Conservation (phyloP, 2,113 vertebrate genomes). For the Acinonyx jubatus region DNA sequence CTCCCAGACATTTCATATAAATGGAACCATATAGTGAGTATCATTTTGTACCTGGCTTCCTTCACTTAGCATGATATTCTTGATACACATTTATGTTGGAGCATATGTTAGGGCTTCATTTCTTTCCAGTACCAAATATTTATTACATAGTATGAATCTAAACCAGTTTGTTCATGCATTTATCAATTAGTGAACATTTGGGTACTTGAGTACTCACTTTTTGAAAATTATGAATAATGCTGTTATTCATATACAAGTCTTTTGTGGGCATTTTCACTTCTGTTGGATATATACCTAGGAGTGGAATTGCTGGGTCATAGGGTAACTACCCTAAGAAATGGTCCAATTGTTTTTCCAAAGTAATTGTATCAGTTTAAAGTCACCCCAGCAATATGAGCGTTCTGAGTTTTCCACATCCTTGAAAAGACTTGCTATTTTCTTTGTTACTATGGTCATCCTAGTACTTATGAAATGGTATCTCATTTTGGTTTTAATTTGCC, state of each 20-base stretch:
- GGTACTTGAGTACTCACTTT: not conserved
- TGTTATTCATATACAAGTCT: not conserved
- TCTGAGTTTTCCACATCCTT: not conserved
- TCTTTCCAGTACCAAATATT: not conserved
- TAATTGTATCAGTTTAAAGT: not conserved
- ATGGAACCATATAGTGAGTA: not conserved
- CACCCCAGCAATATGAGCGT: not conserved
- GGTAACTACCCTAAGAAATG: not conserved
- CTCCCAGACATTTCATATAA: too few relatives aligned
- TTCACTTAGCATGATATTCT: not conserved
- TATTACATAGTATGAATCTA: not conserved
- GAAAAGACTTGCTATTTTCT: not conserved
- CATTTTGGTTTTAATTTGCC: not conserved
- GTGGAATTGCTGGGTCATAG: not conserved
- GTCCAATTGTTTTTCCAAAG: not conserved
- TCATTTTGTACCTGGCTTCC: not conserved
- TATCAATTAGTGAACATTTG: not conserved
- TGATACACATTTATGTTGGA: not conserved
- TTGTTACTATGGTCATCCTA: not conserved
- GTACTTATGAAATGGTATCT: not conserved
- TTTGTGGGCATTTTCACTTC: not conserved
- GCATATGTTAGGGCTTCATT: not conserved
- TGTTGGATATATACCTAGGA: accelerated
- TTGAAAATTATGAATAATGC: not conserved
- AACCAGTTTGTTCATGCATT: not conserved